Evolutionary conservation across 2,113 vertebrate genomes (phyloP).

Genomic region (Saguinus midas): DNA sequence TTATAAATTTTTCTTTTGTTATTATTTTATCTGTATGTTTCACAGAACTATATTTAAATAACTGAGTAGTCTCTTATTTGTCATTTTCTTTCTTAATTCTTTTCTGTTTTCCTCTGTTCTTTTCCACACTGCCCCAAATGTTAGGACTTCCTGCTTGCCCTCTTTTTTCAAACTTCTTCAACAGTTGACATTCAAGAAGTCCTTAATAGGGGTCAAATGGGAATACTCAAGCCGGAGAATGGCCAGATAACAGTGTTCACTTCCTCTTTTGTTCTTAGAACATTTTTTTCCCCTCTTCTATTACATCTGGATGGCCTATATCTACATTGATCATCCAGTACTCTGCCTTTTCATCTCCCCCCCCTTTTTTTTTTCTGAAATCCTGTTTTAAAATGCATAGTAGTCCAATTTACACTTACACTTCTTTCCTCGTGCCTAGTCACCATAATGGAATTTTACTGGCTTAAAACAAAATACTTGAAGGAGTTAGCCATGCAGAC

Average conservation of each 20-base stretch:
- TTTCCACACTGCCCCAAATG: neutral
- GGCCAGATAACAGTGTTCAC: neutral
- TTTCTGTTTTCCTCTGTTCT: neutral
- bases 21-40: neutral
- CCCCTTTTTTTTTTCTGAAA: neutral
- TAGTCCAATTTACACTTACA: neutral
- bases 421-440: neutral
- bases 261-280: neutral
- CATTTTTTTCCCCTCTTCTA: neutral
- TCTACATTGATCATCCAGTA: neutral
- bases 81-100: neutral
- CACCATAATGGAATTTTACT: neutral
- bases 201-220: neutral
- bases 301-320: neutral
- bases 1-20: neutral
- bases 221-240: neutral
- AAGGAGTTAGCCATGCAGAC: neutral
- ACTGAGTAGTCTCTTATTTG: neutral
- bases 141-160: neutral
- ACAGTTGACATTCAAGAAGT: neutral
- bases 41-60: neutral
- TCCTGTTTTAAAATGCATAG: neutral
- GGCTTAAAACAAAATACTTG: neutral
- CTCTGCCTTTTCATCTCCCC: neutral
- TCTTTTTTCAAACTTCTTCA: slow-evolving; percentile 5